Base-by-base conservation (phyloP, 1,140 invertebrate genomes). In the Dinothrombium tinctorium region DNA sequence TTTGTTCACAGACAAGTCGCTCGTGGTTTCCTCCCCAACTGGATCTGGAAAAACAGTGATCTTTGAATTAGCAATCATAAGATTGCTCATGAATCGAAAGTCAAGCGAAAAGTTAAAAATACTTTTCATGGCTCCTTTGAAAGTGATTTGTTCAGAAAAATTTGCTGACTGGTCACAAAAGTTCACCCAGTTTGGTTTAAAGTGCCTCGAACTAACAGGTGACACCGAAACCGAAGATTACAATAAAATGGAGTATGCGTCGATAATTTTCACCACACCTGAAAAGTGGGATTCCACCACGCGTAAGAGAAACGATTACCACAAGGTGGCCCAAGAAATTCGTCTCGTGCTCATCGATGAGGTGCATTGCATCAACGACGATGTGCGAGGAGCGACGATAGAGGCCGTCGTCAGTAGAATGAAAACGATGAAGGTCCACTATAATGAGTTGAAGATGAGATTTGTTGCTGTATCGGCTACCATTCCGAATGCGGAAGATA, bases 231-330 rank as follows among this genome's bases (percentile, higher is more conserved):
- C 60, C n/a, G 60, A 70, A 23, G 69, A 76, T 48, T 66, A 70
- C 44, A 56, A 56, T 46, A 48, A 53, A 14, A 43, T 66, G 3
- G 48, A 60, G 20, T 33, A 59, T 31, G 55, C 55, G 20, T 56
- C 68, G 45, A 51, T 82, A 25, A 73, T 82, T 47, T 64, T 79
- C 45, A 78, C 77, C 11, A 83, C 78, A 4, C 77, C 78, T 7
- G 77, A 81, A 57, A 81, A 81, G 60, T 81, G 75, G 75, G 77
- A 82, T 54, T 71, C 71, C 42, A 51, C 80, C 32, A 80, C 75
- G 0, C 61, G 76, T 45, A 64, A 66, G 46, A 78, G 72, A 72
- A 67, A 63, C 48, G 69, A 73, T 46, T 66, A 74, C 48, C 61
- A 58, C 43, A 51, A 57, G 26, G 48, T 76, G 17, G 64, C 77